Base-by-base conservation (phyloP, 2,113 vertebrate genomes). In the Lepisosteus oculatus region DNA sequence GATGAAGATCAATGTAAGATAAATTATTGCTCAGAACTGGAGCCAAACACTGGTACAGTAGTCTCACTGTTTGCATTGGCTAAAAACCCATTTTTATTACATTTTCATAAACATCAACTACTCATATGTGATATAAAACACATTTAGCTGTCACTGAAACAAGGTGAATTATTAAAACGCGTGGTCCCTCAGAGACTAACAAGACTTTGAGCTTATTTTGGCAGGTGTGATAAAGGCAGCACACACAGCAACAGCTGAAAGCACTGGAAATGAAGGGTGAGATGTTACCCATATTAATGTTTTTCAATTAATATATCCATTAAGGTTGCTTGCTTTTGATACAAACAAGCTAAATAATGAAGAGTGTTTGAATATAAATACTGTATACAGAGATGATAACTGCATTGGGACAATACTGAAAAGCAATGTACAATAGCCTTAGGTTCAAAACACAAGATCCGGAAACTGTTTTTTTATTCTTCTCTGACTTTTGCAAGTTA, bases 181-280 rank as follows among this genome's bases (percentile, higher is more conserved):
- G 79, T 76, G 86, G 86, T 86, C 80, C 78, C 85, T 82, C 80
- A 88, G 85, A 84, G 85, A 81, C 79, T 77, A 88, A 87, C 85
- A 86, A 82, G 76, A 81, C 84, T 83, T 71, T 76, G 72, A 88
- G 88, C 86, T 91, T 91, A 90, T 91, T 89, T 91, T 91, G 89
- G 88, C 88, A 90, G 88, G 88, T 89, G 86, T 76, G 79, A 71
- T 80, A 72, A 85, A 84, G 84, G 85, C 84, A 82, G 84, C 74
- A 65, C 8, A 65, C n/a, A 12, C 5, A 41, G 62, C 8, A 15
- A 42, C 62, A 65, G 17, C 42, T 43, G 12, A 6, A 7, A 17
- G 29, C 42, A 43, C n/a, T 41, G 8, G 62, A 51, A 51, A 51
- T 51, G 47, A 51, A 51, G 47, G 5, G 5, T 6, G 9, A 51